Percentiles rank a stretch among this genome's conserved stretches.
phyloP scores from a whole-genome alignment of 2,888 invertebrate genomes.

The Mylabris sibirica region DNA sequence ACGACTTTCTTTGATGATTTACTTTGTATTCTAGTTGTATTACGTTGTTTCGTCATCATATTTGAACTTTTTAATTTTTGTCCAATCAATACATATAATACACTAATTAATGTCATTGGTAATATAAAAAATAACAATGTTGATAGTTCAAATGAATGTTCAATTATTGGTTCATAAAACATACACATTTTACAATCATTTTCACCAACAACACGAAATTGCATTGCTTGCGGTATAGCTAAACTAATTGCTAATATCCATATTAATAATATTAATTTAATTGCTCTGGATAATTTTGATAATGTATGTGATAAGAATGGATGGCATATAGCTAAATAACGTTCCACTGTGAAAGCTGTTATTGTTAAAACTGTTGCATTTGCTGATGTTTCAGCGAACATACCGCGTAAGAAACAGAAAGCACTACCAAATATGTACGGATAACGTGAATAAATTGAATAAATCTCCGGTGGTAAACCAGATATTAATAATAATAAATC shows the following conservation, averaged over 20 bases:
- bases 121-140: slow-evolving; percentile 83
- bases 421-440: slow-evolving; percentile 80
- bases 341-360: slow-evolving; percentile 80
- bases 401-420: slow-evolving; percentile 79
- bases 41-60: slow-evolving; percentile 43
- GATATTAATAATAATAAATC: slow-evolving; percentile 79
- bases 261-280: slow-evolving; percentile 82
- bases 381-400: slow-evolving; percentile 81
- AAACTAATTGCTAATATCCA: slow-evolving; percentile 80
- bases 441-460: slow-evolving; percentile 79
- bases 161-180: slow-evolving; percentile 59
- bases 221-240: slow-evolving; percentile 73
- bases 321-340: slow-evolving; percentile 69
- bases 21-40: slow-evolving; percentile 41
- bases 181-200: slow-evolving; percentile 40
- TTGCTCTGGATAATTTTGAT: slow-evolving; percentile 85
- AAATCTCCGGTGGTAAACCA: slow-evolving; percentile 85
- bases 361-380: slow-evolving; percentile 81
- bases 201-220: slow-evolving; percentile 58
- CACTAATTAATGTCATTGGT: slow-evolving; percentile 86
- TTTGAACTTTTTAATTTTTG: slow-evolving; percentile 71
- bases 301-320: slow-evolving; percentile 79
- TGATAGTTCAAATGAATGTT: slow-evolving; percentile 81
- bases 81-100: slow-evolving; percentile 80
- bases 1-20: slow-evolving; percentile 35